These are phyloP conservation scores for Panulirus ornatus DNA, from an alignment of 1,140 invertebrate species.

Conservation along the genomic window DNA sequence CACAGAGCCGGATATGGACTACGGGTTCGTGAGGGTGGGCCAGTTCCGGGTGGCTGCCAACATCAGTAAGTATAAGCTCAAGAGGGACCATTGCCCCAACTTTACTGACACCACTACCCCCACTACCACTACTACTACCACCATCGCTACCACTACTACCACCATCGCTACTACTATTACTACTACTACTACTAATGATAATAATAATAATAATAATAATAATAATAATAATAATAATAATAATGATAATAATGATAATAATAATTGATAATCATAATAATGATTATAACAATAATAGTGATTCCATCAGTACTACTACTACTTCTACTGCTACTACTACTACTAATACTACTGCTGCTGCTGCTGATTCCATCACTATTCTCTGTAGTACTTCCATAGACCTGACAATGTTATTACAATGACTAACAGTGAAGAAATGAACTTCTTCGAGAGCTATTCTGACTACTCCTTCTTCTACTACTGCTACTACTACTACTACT, in stretches of 20 bases:
- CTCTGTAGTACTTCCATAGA: not conserved
- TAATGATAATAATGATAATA: not conserved
- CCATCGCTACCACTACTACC: not conserved
- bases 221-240: not conserved
- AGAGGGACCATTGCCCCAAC: not conserved
- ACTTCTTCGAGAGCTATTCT: not conserved
- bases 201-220: not conserved
- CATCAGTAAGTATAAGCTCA: conserved; percentile 44
- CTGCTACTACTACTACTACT: not conserved
- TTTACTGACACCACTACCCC: not conserved
- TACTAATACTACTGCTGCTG: not conserved
- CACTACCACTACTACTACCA: not conserved
- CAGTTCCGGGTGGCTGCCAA: conserved; percentile 59
- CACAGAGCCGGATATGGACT: conserved; percentile 63
- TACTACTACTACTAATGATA: not conserved
- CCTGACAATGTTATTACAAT: not conserved
- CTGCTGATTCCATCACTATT: not conserved
- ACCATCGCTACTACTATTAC: not conserved
- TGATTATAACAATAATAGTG: not conserved
- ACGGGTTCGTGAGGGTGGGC: conserved; percentile 57
- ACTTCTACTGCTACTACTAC: not conserved
- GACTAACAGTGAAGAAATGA: not conserved
- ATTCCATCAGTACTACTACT: not conserved
- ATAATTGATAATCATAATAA: conserved; percentile 5
- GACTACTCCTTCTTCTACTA: not conserved